Evolutionary conservation across 2,797 vertebrate genomes (phyloP), one percentile per base, ranked within the genome.

Genomic region (Silurus aristotelis): DNA sequence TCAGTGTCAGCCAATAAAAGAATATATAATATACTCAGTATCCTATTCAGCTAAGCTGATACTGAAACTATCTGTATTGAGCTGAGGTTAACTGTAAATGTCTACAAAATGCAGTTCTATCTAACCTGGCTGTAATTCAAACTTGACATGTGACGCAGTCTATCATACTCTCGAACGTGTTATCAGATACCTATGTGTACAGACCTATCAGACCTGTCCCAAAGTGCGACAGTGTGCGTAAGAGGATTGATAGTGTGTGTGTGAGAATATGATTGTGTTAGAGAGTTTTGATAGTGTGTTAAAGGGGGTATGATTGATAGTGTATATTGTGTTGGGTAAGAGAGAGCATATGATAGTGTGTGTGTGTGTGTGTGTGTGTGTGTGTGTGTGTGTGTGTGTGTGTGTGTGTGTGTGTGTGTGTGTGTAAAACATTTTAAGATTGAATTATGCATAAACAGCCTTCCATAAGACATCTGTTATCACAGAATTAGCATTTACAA

Each of bases 61-160:
- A 6, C 79, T 67, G 27, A 46, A 85, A 82, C 48, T 76, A 25
- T 76, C 60, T 66, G 77, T 75, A 52, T 17, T 25, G 64, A 64
- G 25, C 70, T 76, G 55, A 7, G 8, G 46, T 61, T 61, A 82
- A 82, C 61, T 75, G 52, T 22, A 79, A 58, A n/a, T 10, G 46
- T 55, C 73, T 71, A 46, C 52, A 76, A 19, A 56, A 15, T 31
- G 15, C 48, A 48, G 20, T 75, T n/a, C 4, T 52, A 52, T 52
- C 0, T 52, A 52, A 7, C 48, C 48, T 52, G 38, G 43, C 43
- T 66, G 61, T 80, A 80, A 80, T 17, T 80, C 43, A 27, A 20
- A 48, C 76, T 63, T 63, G 31, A 15, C 61, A 61, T 79, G 52
- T 46, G 60, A 79, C 43, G 1, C 78, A 52, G 14, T 52, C 22